Conservation (phyloP, 2,888 invertebrate genomes). For the Lamellibrachia satsuma region DNA sequence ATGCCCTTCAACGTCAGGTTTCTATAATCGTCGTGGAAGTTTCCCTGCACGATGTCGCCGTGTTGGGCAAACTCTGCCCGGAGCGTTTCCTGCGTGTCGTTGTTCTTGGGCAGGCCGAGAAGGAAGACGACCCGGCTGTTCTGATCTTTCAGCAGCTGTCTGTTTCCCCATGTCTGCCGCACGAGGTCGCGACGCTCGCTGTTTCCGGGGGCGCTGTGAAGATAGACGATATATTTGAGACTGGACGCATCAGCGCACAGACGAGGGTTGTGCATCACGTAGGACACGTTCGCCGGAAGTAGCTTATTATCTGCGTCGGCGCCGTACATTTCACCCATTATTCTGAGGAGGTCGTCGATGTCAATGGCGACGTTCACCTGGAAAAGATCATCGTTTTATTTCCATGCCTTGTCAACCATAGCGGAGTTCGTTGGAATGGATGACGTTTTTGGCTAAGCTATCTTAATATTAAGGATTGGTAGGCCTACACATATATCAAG, state of each 20-base stretch:
- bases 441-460: too few relatives aligned
- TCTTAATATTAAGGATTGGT: too few relatives aligned
- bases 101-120: conserved; percentile 34
- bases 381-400: neutral
- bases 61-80: conserved; percentile 36
- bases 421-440: too few relatives aligned
- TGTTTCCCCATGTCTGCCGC: conserved; percentile 40
- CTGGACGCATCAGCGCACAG: neutral
- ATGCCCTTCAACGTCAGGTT: conserved; percentile 45
- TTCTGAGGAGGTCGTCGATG: conserved; percentile 21
- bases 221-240: conserved; percentile 28
- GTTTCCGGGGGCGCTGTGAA: conserved; percentile 41
- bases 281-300: conserved; percentile 14
- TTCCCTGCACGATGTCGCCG: conserved; percentile 42
- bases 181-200: conserved; percentile 37
- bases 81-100: conserved; percentile 33
- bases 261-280: conserved; percentile 14
- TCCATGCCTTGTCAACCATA: too few relatives aligned
- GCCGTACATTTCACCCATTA: neutral
- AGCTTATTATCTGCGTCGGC: neutral
- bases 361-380: conserved; percentile 18
- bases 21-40: conserved; percentile 43
- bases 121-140: conserved; percentile 38
- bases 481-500: too few relatives aligned
- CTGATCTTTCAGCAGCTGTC: conserved; percentile 30